Conservation (phyloP, 1,140 invertebrate genomes). For the Brachionus koreanus region DNA sequence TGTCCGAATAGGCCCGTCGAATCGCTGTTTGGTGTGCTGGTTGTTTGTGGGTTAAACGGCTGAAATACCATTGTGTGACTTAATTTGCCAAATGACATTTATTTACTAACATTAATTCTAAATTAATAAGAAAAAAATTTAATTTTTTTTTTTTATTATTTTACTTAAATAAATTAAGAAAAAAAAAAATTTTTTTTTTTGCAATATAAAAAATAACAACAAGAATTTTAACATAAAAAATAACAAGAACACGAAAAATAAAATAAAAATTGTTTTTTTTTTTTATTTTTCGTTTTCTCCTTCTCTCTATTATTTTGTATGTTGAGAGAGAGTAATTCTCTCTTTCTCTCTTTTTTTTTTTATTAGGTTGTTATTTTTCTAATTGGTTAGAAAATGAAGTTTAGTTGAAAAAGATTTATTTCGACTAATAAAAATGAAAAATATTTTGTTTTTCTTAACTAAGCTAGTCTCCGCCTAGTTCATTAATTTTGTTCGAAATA, state of each 20-base stretch:
- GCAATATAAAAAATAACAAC: not conserved
- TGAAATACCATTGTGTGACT: conserved; percentile 24
- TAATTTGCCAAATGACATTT: conserved; percentile 23
- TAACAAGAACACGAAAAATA: conserved; percentile 31
- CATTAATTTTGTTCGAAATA: not conserved
- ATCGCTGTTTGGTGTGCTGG: not conserved
- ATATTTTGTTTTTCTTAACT: not conserved
- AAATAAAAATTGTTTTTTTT: not conserved
- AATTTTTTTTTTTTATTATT: not conserved
- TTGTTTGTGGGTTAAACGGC: conserved; percentile 6
- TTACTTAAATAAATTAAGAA: not conserved
- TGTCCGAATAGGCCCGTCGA: not conserved
- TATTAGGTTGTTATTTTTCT: not conserved
- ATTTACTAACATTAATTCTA: not conserved
- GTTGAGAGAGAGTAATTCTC: not conserved
- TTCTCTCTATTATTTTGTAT: not conserved
- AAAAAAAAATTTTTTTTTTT: not conserved
- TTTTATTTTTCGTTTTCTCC: not conserved
- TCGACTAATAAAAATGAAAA: not conserved
- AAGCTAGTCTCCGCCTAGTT: not conserved
- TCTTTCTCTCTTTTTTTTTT: not conserved
- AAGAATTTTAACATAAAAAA: conserved; percentile 39
- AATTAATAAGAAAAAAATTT: no score
- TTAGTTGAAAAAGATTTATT: not conserved
- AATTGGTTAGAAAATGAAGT: not conserved